A percentile compares a stretch with the other conserved stretches of the same genome.
Conservation (phyloP, 1,140 invertebrate genomes). For the Glossosoma conforme region DNA sequence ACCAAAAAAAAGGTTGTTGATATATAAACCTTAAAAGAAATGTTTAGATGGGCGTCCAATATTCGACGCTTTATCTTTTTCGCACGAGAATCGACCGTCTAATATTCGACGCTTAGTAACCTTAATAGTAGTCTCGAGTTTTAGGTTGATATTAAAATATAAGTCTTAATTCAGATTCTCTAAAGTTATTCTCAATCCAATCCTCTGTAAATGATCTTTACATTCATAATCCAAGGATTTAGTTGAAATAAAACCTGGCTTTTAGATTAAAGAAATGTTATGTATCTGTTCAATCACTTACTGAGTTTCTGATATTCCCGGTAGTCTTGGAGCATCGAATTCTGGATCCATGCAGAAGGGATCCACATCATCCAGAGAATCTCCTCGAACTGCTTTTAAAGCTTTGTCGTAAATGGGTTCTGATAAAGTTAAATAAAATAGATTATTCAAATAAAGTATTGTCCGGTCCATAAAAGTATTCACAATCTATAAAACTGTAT, state of each 20-base stretch:
- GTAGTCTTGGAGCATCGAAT: conserved; percentile 44
- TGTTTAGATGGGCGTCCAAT: too few species aligned
- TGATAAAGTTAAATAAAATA: conserved; percentile 5
- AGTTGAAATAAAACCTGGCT: neutral
- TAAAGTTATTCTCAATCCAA: too few species aligned
- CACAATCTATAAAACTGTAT: neutral
- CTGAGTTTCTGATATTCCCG: conserved; percentile 46
- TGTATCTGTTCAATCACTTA: conserved; percentile 26
- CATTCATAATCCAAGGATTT: too few species aligned
- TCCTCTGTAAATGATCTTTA: neutral
- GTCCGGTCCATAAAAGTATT: conserved; percentile 3
- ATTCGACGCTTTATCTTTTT: too few species aligned
- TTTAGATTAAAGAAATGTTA: conserved; percentile 13
- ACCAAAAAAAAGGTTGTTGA: too few species aligned
- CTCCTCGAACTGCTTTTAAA: conserved; percentile 40
- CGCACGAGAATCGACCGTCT: too few species aligned
- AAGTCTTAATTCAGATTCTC: too few species aligned
- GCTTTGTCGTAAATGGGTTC: conserved; percentile 29
- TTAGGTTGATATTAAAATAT: too few species aligned
- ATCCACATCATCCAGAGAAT: conserved; percentile 50
- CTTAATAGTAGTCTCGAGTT: too few species aligned
- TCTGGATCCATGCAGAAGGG: conserved; percentile 48
- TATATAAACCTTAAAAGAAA: too few species aligned
- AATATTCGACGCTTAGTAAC: too few species aligned
- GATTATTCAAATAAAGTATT: too few species aligned